Conservation (phyloP, 2,113 vertebrate species). For the Nicator chloris region DNA sequence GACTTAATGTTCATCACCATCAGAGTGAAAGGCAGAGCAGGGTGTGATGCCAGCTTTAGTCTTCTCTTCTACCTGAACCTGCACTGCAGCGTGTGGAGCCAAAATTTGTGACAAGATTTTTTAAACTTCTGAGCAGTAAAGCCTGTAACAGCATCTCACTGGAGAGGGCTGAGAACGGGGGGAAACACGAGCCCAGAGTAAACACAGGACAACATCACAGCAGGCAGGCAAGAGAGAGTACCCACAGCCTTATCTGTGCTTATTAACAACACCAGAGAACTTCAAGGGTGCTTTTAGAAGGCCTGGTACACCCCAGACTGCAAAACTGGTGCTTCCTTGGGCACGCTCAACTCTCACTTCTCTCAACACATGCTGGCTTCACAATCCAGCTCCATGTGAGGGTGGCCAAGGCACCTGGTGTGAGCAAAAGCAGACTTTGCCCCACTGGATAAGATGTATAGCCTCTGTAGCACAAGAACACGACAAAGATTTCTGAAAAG, state of each 20-base stretch:
- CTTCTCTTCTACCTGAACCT: neutral
- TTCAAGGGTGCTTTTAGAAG: neutral
- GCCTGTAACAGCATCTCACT: neutral
- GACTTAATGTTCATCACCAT: neutral
- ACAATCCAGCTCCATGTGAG: neutral
- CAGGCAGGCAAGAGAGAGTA: neutral
- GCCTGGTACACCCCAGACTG: neutral
- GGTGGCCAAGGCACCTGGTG: neutral
- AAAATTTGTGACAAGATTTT: neutral
- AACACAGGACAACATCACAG: neutral
- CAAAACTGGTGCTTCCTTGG: neutral
- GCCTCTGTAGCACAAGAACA: neutral
- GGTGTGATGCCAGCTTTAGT: neutral
- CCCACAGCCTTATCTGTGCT: neutral
- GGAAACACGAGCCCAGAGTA: neutral
- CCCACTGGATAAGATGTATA: neutral
- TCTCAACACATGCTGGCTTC: neutral
- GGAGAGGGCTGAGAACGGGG: neutral
- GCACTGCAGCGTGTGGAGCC: neutral
- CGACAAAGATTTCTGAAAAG: neutral
- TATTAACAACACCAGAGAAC: neutral
- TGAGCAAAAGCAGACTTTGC: neutral
- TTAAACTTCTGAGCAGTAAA: neutral
- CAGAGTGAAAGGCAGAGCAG: neutral
- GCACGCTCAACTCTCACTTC: neutral